These are phyloP conservation scores for Glyphotaelius pellucidus DNA, from an alignment of 2,888 invertebrate species.

Conservation along the genomic window DNA sequence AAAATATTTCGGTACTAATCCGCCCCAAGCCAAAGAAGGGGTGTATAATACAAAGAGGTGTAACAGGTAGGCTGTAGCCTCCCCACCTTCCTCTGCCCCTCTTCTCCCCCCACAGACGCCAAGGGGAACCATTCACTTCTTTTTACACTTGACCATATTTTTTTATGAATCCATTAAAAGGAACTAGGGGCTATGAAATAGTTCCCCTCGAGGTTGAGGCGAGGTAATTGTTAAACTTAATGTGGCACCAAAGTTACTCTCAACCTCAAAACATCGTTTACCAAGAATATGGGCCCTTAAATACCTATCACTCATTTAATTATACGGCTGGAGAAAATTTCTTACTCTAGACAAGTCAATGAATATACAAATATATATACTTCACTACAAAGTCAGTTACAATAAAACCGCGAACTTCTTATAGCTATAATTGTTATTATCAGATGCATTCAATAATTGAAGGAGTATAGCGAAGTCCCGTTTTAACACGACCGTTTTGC, in stretches of 20 bases:
- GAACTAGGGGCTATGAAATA: slow-evolving; percentile 34
- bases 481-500: too few species aligned
- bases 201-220: not conserved
- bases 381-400: not conserved
- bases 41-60: slow-evolving; percentile 37
- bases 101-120: not conserved
- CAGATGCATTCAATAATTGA: not conserved
- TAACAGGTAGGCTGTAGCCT: slow-evolving; percentile 42
- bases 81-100: slow-evolving; percentile 29
- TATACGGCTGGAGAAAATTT: not conserved
- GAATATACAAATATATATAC: not conserved
- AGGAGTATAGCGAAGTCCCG: too few species aligned
- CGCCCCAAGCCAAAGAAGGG: slow-evolving; percentile 15
- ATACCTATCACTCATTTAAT: not conserved
- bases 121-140: slow-evolving; percentile 56
- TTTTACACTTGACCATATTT: slow-evolving; percentile 61
- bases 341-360: not conserved
- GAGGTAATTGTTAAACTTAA: slow-evolving; percentile 11
- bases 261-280: not conserved
- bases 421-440: not conserved
- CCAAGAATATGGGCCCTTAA: not conserved
- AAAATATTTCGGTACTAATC: not conserved
- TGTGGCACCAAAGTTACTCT: not conserved
- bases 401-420: not conserved
- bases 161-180: slow-evolving; percentile 61